Percentiles rank a stretch among this genome's conserved stretches.
Evolutionary conservation across 2,888 invertebrate species (phyloP).

Genomic region (Adineta ricciae): DNA sequence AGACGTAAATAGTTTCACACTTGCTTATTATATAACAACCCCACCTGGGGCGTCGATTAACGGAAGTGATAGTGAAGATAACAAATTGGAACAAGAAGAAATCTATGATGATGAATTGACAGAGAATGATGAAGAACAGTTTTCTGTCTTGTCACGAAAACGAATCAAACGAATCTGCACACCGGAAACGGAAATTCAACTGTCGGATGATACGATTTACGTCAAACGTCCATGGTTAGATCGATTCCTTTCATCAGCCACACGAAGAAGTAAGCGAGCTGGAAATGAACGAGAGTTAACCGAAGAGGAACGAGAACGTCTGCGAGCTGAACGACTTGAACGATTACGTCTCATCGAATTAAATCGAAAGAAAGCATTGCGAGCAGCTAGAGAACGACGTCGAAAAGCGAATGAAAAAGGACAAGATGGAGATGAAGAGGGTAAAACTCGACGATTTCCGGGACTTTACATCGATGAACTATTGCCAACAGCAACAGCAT

Average conservation of each 20-base stretch:
- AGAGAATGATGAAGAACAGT: not conserved
- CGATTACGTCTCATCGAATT: constrained; percentile 26
- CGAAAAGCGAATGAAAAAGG: not conserved
- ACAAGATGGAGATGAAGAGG: too few relatives aligned
- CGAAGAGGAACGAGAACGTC: constrained; percentile 28
- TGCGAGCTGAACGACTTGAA: constrained; percentile 17
- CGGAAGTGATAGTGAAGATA: not conserved
- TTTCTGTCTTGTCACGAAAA: not conserved
- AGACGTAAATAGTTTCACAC: constrained; percentile 23
- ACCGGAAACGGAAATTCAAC: constrained; percentile 12
- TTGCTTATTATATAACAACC: not conserved
- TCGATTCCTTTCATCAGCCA: constrained; percentile 4
- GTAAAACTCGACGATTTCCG: not conserved
- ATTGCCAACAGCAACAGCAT: not conserved
- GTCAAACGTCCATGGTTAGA: constrained; percentile 21
- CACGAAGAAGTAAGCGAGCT: not conserved
- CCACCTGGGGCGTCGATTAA: not conserved
- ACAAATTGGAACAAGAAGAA: too few relatives aligned
- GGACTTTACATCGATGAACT: not conserved
- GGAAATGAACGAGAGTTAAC: constrained; percentile 13
- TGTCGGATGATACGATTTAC: constrained; percentile 21
- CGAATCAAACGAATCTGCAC: not conserved
- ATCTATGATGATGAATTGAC: not conserved
- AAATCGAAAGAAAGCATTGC: constrained; percentile 30
- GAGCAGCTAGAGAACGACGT: constrained; percentile 23